Percentiles rank a stretch among this genome's conserved stretches.
Conservation (phyloP, 2,113 vertebrate species). For the Delphinapterus leucas region DNA sequence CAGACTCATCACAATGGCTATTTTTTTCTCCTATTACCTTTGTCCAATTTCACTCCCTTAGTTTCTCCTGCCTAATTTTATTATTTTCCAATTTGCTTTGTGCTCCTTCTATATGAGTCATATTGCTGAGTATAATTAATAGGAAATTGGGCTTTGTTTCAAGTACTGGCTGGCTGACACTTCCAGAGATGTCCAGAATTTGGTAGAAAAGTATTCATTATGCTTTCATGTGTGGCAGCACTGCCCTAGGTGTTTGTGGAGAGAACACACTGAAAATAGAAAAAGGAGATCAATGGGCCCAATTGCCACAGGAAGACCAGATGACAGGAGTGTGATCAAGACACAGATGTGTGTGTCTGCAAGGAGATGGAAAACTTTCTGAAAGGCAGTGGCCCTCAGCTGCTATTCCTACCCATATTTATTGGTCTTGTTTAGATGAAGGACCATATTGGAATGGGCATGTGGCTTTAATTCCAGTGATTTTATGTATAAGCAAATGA, state of each 20-base stretch:
- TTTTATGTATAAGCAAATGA: not conserved
- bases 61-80: not conserved
- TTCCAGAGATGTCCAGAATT: not conserved
- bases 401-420: not conserved
- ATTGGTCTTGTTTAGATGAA: not conserved
- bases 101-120: conserved; percentile 28
- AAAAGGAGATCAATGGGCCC: not conserved
- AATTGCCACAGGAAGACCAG: not conserved
- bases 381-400: not conserved
- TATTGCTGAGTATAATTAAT: conserved; percentile 35
- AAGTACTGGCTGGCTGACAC: not conserved
- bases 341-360: not conserved
- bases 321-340: not conserved
- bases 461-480: not conserved
- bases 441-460: accelerated
- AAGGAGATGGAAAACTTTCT: not conserved
- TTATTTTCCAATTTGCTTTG: conserved; percentile 20
- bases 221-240: not conserved
- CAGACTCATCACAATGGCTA: not conserved
- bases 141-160: conserved; percentile 6
- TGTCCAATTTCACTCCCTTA: not conserved
- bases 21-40: not conserved
- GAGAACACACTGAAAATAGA: not conserved
- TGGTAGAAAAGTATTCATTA: not conserved
- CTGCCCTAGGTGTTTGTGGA: not conserved